Conservation (phyloP, 2,888 invertebrate genomes). For the Drosophila picticornis region DNA sequence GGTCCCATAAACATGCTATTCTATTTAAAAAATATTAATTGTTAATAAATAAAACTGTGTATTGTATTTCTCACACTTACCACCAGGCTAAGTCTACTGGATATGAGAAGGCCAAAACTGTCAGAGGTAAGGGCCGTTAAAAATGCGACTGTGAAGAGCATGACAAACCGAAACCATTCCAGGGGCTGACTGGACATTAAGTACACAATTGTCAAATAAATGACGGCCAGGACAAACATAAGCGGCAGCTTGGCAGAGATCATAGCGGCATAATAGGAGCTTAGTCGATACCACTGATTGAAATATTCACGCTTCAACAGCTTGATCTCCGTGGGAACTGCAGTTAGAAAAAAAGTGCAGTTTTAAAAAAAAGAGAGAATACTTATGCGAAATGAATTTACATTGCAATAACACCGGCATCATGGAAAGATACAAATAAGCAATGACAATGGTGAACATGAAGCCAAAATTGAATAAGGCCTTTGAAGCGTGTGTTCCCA, state of each 20-base stretch:
- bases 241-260: conserved; percentile 89
- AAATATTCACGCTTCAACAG: conserved; percentile 92
- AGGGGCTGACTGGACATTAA: conserved; percentile 91
- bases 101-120: conserved; percentile 91
- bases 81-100: conserved; percentile 90
- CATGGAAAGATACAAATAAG: conserved; percentile 93
- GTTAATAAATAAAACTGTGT: neutral
- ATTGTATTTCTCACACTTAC: conserved; percentile 86
- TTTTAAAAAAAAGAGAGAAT: neutral
- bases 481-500: conserved; percentile 93
- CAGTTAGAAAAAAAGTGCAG: conserved; percentile 49
- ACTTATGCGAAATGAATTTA: conserved; percentile 86
- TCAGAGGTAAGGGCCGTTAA: conserved; percentile 91
- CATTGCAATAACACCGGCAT: conserved; percentile 92
- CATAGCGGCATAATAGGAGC: conserved; percentile 91
- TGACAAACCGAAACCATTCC: conserved; percentile 88
- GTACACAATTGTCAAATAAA: conserved; percentile 91
- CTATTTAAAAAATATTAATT: conserved; percentile 85
- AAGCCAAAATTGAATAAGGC: conserved; percentile 94
- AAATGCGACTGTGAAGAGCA: conserved; percentile 90
- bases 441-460: conserved; percentile 92
- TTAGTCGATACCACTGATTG: conserved; percentile 93
- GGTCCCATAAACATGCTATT: conserved; percentile 96
- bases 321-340: conserved; percentile 92
- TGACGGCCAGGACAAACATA: conserved; percentile 89